Evolutionary conservation across 2,888 invertebrate genomes (phyloP), one percentile per base, ranked within the genome.

Genomic region (Stramonita haemastoma): DNA sequence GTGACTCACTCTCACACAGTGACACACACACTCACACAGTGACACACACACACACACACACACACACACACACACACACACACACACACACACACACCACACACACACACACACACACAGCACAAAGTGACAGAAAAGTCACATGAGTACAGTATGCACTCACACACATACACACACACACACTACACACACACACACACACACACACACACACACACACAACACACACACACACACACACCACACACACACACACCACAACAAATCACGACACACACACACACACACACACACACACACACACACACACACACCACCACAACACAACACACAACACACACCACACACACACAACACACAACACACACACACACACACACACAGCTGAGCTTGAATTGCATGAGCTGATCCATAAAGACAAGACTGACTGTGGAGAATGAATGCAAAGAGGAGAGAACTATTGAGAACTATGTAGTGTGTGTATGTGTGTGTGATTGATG

Each of bases 241-340:
- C 66, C 66, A 66, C 66, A 66, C 66, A 66, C 66, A 66, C 66
- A 66, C 66, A 66, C 66, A 66, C 66, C 17, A 66, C 17, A 17
- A 60, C 60, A 70, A 17, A 70, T 57, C 15, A 13, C 15, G 2
- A 57, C 29, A 57, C 84, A 60, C 56, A 46, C 36, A 17, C 56
- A 36, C 70, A 32, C 79, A 29, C 5, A 29, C 60, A 34, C n/a
- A 17, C 56, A 57, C n/a, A 5, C 88, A 36, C 56, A 17, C 70
- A 66, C 46, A 36, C 79, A 79, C 79, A 79, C 32, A 32, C 29
- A 79, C 79, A 79, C 79, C n/a, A n/a, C n/a, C n/a, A n/a, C n/a
- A n/a, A n/a, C n/a, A n/a, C n/a, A n/a, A 6, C 66, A 13, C 66
- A 13, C 66, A 66, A 66, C 66, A 66, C 66, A 66, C 66, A 66